These are phyloP conservation scores for Lagorchestes hirsutus DNA, from an alignment of 2,797 vertebrate species.

Conservation along the genomic window DNA sequence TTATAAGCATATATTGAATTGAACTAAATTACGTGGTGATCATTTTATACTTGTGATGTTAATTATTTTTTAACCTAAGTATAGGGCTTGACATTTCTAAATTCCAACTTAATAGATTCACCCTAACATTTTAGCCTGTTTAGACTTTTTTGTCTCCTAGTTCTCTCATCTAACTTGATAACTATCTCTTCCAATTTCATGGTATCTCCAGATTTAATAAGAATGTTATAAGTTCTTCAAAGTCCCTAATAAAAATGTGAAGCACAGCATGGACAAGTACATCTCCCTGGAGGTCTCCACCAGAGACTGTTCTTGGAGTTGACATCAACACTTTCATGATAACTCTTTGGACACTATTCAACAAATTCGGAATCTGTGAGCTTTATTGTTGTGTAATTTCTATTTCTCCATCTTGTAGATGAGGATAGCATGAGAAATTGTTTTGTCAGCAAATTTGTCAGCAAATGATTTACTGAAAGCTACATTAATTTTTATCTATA, in stretches of 20 bases:
- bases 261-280: neutral
- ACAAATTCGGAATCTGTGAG: neutral
- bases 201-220: neutral
- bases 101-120: neutral
- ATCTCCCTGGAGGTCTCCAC: neutral
- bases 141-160: neutral
- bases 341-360: neutral
- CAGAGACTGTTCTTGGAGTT: neutral
- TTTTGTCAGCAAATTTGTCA: neutral
- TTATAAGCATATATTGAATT: neutral
- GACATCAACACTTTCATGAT: neutral
- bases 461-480: neutral
- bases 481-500: neutral
- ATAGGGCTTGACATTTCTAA: neutral
- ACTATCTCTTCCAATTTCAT: neutral
- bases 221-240: neutral
- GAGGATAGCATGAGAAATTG: neutral
- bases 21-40: neutral
- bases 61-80: neutral
- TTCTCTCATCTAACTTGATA: neutral
- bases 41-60: neutral
- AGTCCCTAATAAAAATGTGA: neutral
- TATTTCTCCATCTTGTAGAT: neutral
- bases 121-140: neutral
- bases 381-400: neutral